These are phyloP conservation scores for Oncorhynchus nerka DNA, from an alignment of 2,113 vertebrate species.

Conservation along the genomic window DNA sequence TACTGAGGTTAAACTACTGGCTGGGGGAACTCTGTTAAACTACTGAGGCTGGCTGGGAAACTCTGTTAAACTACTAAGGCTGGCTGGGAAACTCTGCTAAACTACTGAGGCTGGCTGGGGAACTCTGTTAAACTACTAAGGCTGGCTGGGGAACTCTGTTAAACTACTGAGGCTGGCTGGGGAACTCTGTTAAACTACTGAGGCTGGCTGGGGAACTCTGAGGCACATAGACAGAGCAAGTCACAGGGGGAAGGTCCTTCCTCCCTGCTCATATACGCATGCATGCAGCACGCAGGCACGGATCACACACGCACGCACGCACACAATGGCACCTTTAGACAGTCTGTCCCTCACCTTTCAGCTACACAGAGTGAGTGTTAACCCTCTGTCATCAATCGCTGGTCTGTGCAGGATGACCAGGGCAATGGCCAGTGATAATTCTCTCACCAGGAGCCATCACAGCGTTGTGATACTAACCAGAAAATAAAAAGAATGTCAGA, in stretches of 20 bases:
- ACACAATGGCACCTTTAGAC: neutral
- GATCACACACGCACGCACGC: neutral
- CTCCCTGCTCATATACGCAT: neutral
- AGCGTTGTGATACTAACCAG: constrained; percentile 54
- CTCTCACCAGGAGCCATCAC: constrained; percentile 49
- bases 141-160: too few relatives aligned
- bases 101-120: too few relatives aligned
- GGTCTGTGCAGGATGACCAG: constrained; percentile 33
- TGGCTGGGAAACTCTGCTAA: too few relatives aligned
- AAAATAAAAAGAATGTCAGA: constrained; percentile 58
- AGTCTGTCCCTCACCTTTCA: neutral
- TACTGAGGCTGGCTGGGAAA: too few relatives aligned
- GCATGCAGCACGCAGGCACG: neutral
- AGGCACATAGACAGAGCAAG: too few relatives aligned
- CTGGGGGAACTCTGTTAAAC: too few relatives aligned
- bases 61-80: too few relatives aligned
- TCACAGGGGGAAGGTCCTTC: neutral
- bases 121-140: too few relatives aligned
- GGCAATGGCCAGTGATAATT: constrained; percentile 50
- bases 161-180: too few relatives aligned
- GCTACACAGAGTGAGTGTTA: constrained; percentile 30
- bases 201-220: too few relatives aligned
- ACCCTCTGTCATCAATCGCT: constrained; percentile 48
- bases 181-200: too few relatives aligned
- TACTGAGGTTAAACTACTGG: too few relatives aligned